These are phyloP conservation scores for Scolanthus callimorphus DNA, from an alignment of 92 coral and sea anemone species.

Conservation along the genomic window DNA sequence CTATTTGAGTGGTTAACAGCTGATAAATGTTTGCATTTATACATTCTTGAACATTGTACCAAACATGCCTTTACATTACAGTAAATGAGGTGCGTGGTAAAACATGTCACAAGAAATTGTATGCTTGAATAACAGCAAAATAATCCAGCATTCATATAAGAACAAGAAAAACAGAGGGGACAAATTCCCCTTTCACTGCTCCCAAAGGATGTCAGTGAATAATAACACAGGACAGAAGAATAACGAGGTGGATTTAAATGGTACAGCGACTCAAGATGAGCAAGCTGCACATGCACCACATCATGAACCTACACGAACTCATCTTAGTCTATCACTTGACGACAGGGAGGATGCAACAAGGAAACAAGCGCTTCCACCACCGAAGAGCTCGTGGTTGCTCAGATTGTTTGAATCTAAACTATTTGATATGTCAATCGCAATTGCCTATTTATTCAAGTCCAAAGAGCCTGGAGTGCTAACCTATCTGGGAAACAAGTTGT, in stretches of 20 bases:
- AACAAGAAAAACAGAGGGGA: too few species aligned
- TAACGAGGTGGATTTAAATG: background rate
- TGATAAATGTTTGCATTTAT: too few species aligned
- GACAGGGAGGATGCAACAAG: conserved; percentile 6
- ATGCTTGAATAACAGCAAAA: too few species aligned
- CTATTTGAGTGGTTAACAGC: too few species aligned
- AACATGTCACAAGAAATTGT: too few species aligned
- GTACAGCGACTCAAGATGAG: background rate
- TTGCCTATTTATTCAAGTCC: conserved; percentile 94
- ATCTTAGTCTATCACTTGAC: conserved; percentile 26
- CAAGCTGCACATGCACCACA: background rate
- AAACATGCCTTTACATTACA: too few species aligned
- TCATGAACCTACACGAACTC: conserved; percentile 4
- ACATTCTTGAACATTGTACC: too few species aligned
- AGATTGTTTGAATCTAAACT: conserved; percentile 92
- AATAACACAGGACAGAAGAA: background rate
- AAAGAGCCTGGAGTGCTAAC: conserved; percentile 96
- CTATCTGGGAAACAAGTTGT: conserved; percentile 93
- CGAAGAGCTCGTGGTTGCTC: conserved; percentile 85
- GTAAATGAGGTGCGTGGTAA: too few species aligned
- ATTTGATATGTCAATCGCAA: conserved; percentile 97
- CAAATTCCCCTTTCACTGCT: too few species aligned
- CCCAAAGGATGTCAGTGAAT: too few species aligned
- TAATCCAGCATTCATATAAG: too few species aligned
- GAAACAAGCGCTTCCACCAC: conserved; percentile 60